Base-by-base conservation (phyloP, 1,140 invertebrate genomes). In the Drosophila carrolli region DNA sequence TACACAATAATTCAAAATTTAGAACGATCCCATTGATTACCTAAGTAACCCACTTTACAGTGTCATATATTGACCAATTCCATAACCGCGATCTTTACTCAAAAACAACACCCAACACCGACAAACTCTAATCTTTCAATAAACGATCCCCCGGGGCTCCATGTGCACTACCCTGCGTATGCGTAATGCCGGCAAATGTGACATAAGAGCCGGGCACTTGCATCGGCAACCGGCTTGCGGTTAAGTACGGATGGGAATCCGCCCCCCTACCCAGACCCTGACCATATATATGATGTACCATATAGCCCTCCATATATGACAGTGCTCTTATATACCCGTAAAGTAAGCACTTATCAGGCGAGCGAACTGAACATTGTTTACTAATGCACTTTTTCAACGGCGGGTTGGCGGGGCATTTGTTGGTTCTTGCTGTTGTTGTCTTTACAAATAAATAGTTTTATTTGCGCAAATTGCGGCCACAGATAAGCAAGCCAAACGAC, bases 401-500 rank as follows among this genome's bases (percentile, higher is more conserved):
- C 9, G 29, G 37, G 46, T 4, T 10, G 61, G 61, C 29, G 51
- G 35, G 46, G 19, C 16, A 8, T 27, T 61, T 66, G 55, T 32
- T 32, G 29, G 29, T 32, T 32, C 29, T 32, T 32, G 29, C 29
- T 32, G 29, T 32, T 32, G 29, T 32, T 75, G 73, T 65, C 44
- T 75, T 65, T 63, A 65, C 63, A 86, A 81, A 75, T 78, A 88
- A 82, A 82, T 88, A 86, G 83, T 89, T 88, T 83, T 81, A 88
- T 88, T 88, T 86, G 84, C 83, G 83, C 76, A 86, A 86, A 88
- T 86, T 82, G 83, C 71, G 75, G 82, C 67, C 83, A 61, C 56
- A 66, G 78, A 86, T 79, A 81, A 89, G 83, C 62, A 70, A 44
- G 57, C 56, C 53, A 40, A 50, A 9, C 65, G 53, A 75, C 67